These are phyloP conservation scores for Upupa epops DNA, from an alignment of 2,113 vertebrate species.

Conservation along the genomic window DNA sequence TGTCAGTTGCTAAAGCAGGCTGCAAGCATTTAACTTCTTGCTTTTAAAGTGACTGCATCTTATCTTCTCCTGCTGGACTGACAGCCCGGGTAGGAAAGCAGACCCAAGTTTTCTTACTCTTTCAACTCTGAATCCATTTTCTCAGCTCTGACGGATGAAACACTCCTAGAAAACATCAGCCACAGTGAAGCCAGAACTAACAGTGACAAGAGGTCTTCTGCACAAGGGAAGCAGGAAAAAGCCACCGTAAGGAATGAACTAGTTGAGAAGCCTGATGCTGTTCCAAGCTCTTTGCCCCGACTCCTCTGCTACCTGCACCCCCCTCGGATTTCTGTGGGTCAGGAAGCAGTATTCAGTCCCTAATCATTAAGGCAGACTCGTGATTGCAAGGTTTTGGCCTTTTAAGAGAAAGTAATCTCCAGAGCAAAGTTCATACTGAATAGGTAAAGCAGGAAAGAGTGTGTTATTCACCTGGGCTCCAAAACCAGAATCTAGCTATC, in stretches of 20 bases:
- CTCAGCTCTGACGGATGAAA: slow-evolving; percentile 19
- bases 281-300: background rate
- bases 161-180: background rate
- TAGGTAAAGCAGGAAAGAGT: background rate
- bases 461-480: background rate
- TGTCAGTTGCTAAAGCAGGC: background rate
- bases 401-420: background rate
- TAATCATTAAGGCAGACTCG: background rate
- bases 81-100: background rate
- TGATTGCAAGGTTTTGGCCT: background rate
- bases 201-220: background rate
- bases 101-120: background rate
- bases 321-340: background rate
- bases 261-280: background rate
- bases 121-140: background rate
- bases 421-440: background rate
- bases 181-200: background rate
- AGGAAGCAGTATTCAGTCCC: background rate
- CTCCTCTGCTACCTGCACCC: background rate
- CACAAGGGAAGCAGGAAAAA: background rate
- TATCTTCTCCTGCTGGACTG: background rate
- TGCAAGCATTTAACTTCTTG: background rate
- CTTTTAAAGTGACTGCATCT: background rate
- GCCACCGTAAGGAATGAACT: background rate
- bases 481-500: background rate